Percentiles rank a stretch among this genome's conserved stretches.
phyloP scores from a whole-genome alignment of 1,140 invertebrate species.

The Dolichoris vasculosae region DNA sequence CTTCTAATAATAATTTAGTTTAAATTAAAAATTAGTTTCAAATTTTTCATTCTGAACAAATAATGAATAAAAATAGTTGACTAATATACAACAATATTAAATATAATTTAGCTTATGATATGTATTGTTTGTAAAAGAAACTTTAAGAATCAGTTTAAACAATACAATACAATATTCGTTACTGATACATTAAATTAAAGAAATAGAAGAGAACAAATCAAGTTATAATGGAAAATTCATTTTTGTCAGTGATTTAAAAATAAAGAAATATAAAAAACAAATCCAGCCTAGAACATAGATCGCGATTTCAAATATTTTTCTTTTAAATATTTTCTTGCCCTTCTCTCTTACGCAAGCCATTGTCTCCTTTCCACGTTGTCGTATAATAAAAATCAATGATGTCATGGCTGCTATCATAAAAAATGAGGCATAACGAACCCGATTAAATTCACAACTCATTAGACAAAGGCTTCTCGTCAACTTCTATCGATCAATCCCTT shows the following conservation, averaged over 20 bases:
- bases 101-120: no score
- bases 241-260: neutral
- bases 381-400: neutral
- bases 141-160: no score
- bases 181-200: neutral
- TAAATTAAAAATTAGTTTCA: no score
- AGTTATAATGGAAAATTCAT: neutral
- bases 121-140: no score
- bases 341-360: neutral
- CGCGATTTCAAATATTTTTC: neutral
- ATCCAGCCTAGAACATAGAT: no score
- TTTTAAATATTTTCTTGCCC: no score
- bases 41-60: no score
- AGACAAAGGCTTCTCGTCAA: slow-evolving; percentile 45
- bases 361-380: neutral
- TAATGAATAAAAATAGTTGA: no score
- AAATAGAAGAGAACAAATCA: neutral
- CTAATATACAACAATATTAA: no score
- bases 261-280: neutral
- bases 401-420: neutral
- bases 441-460: slow-evolving; percentile 50
- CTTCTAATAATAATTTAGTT: no score
- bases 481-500: slow-evolving; percentile 41
- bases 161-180: neutral
- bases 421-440: slow-evolving; percentile 32